Conservation (phyloP, 2,797 vertebrate genomes). For the Halcyon leucocephala region DNA sequence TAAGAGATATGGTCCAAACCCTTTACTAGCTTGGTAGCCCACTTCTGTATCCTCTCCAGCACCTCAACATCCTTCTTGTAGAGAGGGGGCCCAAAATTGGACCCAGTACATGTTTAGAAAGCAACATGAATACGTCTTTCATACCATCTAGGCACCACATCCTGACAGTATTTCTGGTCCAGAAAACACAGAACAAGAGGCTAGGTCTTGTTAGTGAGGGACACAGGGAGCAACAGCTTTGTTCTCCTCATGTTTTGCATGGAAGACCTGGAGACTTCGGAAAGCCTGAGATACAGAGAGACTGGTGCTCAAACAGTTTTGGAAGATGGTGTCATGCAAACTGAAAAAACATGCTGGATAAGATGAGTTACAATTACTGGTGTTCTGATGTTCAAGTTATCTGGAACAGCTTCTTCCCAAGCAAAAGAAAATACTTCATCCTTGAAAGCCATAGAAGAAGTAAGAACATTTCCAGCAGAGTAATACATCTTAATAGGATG, state of each 20-base stretch:
- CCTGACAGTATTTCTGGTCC: not conserved
- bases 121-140: not conserved
- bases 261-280: not conserved
- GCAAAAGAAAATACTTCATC: not conserved
- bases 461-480: not conserved
- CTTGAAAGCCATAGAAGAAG: not conserved
- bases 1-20: too few relatives aligned
- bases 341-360: not conserved
- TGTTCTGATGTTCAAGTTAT: not conserved
- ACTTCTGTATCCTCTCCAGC: too few relatives aligned
- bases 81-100: too few relatives aligned
- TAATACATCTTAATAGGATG: not conserved
- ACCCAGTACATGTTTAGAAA: not conserved
- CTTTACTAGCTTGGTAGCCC: too few relatives aligned
- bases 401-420: not conserved
- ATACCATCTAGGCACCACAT: not conserved
- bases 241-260: not conserved
- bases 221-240: not conserved
- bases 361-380: not conserved
- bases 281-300: not conserved
- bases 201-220: not conserved
- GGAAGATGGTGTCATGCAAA: not conserved
- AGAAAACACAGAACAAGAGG: not conserved
- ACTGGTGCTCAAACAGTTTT: not conserved
- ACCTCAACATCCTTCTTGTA: too few relatives aligned